A percentile compares a stretch with the other conserved stretches of the same genome.
These are phyloP conservation scores for Lordiphosa collinella DNA, from an alignment of 1,140 invertebrate species.

Conservation along the genomic window DNA sequence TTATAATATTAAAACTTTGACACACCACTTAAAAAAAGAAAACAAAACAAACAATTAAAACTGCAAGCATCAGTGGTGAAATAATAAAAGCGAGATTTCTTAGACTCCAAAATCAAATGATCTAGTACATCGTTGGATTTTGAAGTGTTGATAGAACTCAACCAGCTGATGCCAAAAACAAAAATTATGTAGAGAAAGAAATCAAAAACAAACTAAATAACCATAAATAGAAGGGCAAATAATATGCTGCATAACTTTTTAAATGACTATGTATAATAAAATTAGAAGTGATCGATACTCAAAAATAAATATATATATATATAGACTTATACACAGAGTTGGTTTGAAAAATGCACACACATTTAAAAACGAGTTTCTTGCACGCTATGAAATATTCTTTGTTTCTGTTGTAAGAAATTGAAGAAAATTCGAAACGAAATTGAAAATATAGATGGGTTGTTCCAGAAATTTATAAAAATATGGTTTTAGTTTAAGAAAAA, in stretches of 20 bases:
- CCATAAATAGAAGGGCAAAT: conserved; percentile 38
- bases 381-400: conserved; percentile 53
- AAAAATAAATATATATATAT: conserved; percentile 21
- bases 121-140: conserved; percentile 24
- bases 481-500: background rate
- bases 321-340: conserved; percentile 34
- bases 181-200: conserved; percentile 43
- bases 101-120: conserved; percentile 41
- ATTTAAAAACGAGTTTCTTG: conserved; percentile 73
- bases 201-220: conserved; percentile 35
- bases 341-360: conserved; percentile 70
- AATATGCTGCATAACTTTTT: conserved; percentile 19
- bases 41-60: conserved; percentile 7
- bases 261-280: conserved; percentile 28
- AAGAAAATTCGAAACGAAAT: conserved; percentile 1
- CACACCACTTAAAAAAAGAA: conserved; percentile 56
- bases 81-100: conserved; percentile 22
- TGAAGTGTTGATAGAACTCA: conserved; percentile 26
- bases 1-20: conserved; percentile 80
- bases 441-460: conserved; percentile 24
- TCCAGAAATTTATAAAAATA: background rate
- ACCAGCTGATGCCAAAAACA: conserved; percentile 25
- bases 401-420: conserved; percentile 32
- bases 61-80: conserved; percentile 21
- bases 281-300: conserved; percentile 16